A percentile compares a stretch with the other conserved stretches of the same genome.
Conservation (phyloP, 1,140 invertebrate species). For the Brachystomella parvula region DNA sequence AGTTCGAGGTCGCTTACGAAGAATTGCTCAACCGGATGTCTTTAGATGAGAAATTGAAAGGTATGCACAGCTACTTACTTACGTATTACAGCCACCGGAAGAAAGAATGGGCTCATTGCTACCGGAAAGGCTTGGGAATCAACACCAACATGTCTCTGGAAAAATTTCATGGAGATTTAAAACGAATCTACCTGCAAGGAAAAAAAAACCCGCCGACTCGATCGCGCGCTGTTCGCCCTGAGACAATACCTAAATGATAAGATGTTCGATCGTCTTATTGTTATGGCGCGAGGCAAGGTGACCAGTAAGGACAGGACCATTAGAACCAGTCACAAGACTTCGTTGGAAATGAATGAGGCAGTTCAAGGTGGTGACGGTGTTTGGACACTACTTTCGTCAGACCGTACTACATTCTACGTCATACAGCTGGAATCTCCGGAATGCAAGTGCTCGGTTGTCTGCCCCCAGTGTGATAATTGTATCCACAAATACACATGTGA, state of each 20-base stretch:
- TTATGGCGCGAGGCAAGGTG: not conserved
- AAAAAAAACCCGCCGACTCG: not conserved
- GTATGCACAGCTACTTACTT: not conserved
- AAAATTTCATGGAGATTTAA: conserved; percentile 1
- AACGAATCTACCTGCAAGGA: not conserved
- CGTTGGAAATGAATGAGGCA: not conserved
- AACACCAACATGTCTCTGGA: conserved; percentile 9
- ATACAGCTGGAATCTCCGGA: not conserved
- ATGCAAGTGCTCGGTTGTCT: no score
- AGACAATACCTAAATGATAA: not conserved
- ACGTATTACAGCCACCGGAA: not conserved
- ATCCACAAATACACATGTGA: no score
- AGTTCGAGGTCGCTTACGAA: no score
- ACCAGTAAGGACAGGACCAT: not conserved
- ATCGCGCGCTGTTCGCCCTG: not conserved
- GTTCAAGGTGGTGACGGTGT: not conserved
- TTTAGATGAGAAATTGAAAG: no score
- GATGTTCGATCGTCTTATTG: not conserved
- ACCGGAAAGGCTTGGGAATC: not conserved
- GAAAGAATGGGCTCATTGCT: conserved; percentile 3
- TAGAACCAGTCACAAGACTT: not conserved
- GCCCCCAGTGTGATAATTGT: no score
- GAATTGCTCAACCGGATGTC: no score
- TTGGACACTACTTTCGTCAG: not conserved
- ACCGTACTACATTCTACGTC: not conserved